Percentiles rank a stretch among this genome's conserved stretches.
Conservation (phyloP, 2,888 invertebrate species). For the Perizoma flavofasciatum region DNA sequence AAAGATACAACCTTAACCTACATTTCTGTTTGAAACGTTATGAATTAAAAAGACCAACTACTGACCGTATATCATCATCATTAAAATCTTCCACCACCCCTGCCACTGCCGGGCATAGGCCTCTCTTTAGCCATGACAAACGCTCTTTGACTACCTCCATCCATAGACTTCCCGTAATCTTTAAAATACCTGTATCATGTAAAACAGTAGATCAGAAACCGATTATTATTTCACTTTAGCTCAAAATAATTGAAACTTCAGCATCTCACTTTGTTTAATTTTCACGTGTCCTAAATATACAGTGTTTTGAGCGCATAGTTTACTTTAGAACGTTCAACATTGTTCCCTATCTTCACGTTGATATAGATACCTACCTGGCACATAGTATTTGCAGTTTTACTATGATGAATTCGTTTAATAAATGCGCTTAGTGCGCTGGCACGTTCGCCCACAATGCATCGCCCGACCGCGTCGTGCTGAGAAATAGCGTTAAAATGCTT, state of each 20-base stretch:
- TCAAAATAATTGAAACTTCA: neutral
- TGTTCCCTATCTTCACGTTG: conserved; percentile 7
- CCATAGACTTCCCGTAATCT: no score
- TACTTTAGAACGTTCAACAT: conserved; percentile 10
- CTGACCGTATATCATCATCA: no score
- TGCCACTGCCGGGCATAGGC: no score
- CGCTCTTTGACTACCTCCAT: no score
- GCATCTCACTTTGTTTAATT: conserved; percentile 18
- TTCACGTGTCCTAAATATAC: conserved; percentile 14
- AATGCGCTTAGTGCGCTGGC: conserved; percentile 45
- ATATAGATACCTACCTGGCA: conserved; percentile 9
- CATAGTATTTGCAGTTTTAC: conserved; percentile 30
- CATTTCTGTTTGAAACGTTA: neutral
- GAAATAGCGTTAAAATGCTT: conserved; percentile 41
- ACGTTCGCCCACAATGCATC: conserved; percentile 47
- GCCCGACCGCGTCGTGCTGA: conserved; percentile 39
- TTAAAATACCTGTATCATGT: no score
- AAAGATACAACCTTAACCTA: no score
- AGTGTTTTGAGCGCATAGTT: conserved; percentile 15
- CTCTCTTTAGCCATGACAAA: no score
- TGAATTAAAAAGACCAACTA: neutral
- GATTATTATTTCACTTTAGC: no score
- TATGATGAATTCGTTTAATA: conserved; percentile 67
- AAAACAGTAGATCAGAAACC: no score
- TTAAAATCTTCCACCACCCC: no score